Evolutionary conservation across 2,888 invertebrate genomes (phyloP).

Genomic region (Eristalis intricaria): DNA sequence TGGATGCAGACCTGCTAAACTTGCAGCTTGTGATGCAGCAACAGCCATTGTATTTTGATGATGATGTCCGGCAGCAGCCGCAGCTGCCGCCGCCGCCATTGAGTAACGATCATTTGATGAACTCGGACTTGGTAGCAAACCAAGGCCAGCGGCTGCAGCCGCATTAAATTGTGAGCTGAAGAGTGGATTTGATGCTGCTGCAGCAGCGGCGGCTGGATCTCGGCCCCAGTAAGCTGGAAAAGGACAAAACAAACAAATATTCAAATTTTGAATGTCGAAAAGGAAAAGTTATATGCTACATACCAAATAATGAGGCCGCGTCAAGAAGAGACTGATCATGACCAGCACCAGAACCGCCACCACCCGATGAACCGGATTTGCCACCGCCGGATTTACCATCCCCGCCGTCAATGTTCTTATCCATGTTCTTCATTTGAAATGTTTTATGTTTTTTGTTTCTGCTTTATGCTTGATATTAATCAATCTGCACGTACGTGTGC

Average conservation of each 20-base stretch:
- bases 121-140: conserved; percentile 81
- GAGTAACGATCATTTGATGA: conserved; percentile 81
- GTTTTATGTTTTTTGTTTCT: conserved; percentile 8
- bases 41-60: conserved; percentile 89
- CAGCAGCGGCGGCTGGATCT: conserved; percentile 82
- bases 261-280: conserved; percentile 65
- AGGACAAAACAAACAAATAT: conserved; percentile 10
- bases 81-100: conserved; percentile 81
- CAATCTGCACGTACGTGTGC: conserved; percentile 3
- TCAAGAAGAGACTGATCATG: conserved; percentile 89
- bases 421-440: conserved; percentile 83
- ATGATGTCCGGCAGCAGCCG: conserved; percentile 82
- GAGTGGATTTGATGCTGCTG: conserved; percentile 81
- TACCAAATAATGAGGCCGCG: conserved; percentile 89
- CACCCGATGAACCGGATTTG: conserved; percentile 74
- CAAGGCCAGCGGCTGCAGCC: conserved; percentile 80
- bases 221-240: conserved; percentile 90
- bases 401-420: conserved; percentile 88
- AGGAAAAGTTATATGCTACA: conserved; percentile 65
- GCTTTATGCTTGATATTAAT: conserved; percentile 18
- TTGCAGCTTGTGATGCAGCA: conserved; percentile 92
- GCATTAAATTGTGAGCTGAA: conserved; percentile 81
- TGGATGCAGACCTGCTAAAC: conserved; percentile 88
- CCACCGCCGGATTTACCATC: conserved; percentile 82
- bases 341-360: conserved; percentile 78